Evolutionary conservation across 2,113 vertebrate genomes (phyloP).

Genomic region (Pluvianellus socialis): DNA sequence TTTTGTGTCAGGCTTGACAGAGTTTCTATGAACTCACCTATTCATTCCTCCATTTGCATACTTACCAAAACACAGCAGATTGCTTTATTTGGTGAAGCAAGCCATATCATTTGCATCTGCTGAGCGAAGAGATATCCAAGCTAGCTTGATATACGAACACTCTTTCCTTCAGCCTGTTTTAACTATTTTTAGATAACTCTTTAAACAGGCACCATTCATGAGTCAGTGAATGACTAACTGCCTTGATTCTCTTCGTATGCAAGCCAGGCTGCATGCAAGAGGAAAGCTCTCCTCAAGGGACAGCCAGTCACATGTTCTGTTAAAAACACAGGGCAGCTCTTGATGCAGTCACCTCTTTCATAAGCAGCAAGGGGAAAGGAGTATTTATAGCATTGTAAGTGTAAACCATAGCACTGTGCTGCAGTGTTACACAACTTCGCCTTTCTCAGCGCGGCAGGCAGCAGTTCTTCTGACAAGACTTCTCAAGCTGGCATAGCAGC

Average conservation of each 20-base stretch:
- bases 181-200: conserved; percentile 29
- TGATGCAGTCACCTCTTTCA: conserved; percentile 53
- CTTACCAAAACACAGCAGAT: background rate
- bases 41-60: background rate
- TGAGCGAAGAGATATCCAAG: background rate
- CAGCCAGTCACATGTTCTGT: conserved; percentile 17
- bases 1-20: background rate
- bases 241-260: background rate
- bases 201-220: conserved; percentile 28
- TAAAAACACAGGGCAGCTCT: conserved; percentile 44
- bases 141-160: background rate
- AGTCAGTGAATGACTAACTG: conserved; percentile 39
- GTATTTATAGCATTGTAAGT: conserved; percentile 63
- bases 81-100: background rate
- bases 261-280: background rate
- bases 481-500: background rate
- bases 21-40: background rate
- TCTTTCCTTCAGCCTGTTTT: background rate
- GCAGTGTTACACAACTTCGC: conserved; percentile 62
- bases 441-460: background rate
- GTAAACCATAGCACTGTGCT: conserved; percentile 42
- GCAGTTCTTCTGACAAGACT: background rate
- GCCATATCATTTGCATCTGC: background rate
- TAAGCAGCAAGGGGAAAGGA: conserved; percentile 41
- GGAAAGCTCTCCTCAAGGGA: conserved; percentile 8